Conservation (phyloP, 2,113 vertebrate species). For the Cettia cetti region DNA sequence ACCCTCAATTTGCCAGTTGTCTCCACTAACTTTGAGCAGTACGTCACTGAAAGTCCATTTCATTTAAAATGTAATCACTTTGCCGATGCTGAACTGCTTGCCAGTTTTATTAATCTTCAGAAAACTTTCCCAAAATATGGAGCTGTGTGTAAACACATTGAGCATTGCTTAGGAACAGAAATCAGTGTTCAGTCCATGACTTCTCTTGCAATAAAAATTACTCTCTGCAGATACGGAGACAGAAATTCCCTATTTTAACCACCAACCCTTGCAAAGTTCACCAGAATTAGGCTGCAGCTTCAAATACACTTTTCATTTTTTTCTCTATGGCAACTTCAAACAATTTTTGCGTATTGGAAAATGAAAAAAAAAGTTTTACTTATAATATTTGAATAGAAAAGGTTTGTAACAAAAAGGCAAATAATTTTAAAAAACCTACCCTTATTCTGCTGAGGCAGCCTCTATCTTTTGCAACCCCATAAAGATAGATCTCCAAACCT, state of each 20-base stretch:
- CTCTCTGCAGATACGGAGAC: neutral
- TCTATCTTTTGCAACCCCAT: neutral
- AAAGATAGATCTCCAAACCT: constrained; percentile 39
- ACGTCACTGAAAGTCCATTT: constrained; percentile 43
- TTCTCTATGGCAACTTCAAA: neutral
- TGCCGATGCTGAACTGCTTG: neutral
- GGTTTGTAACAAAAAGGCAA: neutral
- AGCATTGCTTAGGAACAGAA: neutral
- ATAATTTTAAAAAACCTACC: neutral
- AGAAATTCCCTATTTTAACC: neutral
- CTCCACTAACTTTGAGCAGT: constrained; percentile 48
- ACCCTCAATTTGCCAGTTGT: constrained; percentile 57
- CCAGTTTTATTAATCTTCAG: constrained; percentile 34
- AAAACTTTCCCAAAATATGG: constrained; percentile 39
- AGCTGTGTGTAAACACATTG: neutral
- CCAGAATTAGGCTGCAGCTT: neutral
- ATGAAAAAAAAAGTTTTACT: neutral
- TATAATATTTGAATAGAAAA: neutral
- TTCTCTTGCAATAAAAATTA: neutral
- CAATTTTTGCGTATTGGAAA: neutral
- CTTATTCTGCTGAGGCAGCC: constrained; percentile 18
- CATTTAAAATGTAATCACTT: constrained; percentile 56
- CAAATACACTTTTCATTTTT: neutral
- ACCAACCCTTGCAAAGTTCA: neutral
- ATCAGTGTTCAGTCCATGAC: neutral